Percentiles rank a stretch among this genome's conserved stretches.
Conservation (phyloP, 2,888 invertebrate species). For the Koerneria pararmatus region DNA sequence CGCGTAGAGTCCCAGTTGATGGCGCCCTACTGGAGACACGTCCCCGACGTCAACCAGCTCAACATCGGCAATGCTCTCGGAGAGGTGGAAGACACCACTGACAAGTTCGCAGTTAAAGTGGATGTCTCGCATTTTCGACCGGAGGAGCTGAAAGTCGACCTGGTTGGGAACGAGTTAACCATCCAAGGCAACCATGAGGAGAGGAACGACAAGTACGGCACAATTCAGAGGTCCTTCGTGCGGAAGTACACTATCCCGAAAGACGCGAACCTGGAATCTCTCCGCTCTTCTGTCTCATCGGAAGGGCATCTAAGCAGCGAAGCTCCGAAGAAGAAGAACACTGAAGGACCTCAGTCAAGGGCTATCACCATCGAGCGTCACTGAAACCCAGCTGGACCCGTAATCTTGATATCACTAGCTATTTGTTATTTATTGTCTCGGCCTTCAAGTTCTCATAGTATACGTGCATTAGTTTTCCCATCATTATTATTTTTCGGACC, state of each 20-base stretch:
- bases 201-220: conserved; percentile 30
- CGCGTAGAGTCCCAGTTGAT: background rate
- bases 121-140: conserved; percentile 35
- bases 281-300: background rate
- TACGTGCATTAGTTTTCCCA: too few species aligned
- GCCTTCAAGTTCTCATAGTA: too few species aligned
- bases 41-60: conserved; percentile 8
- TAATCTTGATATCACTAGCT: too few species aligned
- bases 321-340: background rate
- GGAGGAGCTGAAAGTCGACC: conserved; percentile 34
- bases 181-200: conserved; percentile 36
- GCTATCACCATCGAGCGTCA: background rate
- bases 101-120: conserved; percentile 31
- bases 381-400: background rate
- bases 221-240: conserved; percentile 27
- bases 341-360: background rate
- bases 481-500: too few species aligned
- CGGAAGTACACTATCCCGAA: conserved; percentile 32
- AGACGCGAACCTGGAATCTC: conserved; percentile 25
- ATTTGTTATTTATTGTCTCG: too few species aligned
- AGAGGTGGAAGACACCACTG: conserved; percentile 26
- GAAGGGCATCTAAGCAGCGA: background rate
- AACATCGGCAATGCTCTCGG: conserved; percentile 17
- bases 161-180: conserved; percentile 31
- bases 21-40: conserved; percentile 13